Base-by-base conservation (phyloP, 23 tunicate species). In the Oikopleura albicans region DNA sequence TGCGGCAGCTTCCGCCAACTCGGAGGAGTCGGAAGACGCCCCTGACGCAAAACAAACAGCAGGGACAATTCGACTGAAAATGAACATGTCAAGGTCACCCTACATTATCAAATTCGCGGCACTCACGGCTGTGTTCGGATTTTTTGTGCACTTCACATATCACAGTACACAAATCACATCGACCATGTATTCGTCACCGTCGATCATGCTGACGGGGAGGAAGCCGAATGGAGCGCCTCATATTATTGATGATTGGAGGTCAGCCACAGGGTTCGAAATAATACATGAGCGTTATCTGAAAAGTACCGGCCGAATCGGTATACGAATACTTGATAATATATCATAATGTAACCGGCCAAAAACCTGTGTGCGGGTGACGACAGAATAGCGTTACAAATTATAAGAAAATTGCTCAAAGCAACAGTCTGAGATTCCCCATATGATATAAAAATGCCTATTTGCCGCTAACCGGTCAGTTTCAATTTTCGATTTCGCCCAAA, bases 181-280 rank as follows among this genome's bases (percentile, higher is more conserved):
- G 4, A 90, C 88, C 41, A 91, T 91, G 40, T 94, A 94, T 83
- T 94, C 99, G 37, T 86, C 89, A 35, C 99, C 99, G 4, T 94
- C 99, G 35, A 94, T 94, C 76, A 94, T 94, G 1, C 22, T 49
- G 63, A 49, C 22, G 63, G 63, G 63, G 16, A 84, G 87, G n/a
- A 90, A 92, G 28, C 89, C 88, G 35, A 91, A 90, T 66, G 99
- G 99, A 35, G 89, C 88, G 36, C 89, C 91, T 0, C 87, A 90
- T 59, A 90, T 94, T 4, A 90, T 94, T 85, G 99, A 94, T 84
- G 99, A 94, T 83, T 94, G 91, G 85, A 86, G 99, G 86, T 96
- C 90, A 84, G 94, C 94, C 56, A n/a, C n/a, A n/a, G n/a, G n/a
- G n/a, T n/a, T n/a, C n/a, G n/a, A n/a, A n/a, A n/a, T n/a, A n/a